Evolutionary conservation across 1,140 invertebrate species (phyloP).

Genomic region (Atta texana): DNA sequence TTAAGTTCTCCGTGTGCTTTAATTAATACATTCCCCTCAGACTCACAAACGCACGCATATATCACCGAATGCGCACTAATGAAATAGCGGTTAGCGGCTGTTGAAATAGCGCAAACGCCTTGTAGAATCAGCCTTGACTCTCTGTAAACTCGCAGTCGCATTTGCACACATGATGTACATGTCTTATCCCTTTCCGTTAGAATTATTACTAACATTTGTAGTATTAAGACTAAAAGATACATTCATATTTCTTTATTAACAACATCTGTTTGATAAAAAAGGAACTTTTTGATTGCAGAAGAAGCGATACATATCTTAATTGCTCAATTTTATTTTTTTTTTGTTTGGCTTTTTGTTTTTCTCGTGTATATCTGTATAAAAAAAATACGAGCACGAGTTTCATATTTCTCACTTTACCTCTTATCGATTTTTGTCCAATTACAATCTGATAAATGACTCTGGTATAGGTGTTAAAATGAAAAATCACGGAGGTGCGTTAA

Average conservation of each 20-base stretch:
- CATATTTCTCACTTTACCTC: not conserved
- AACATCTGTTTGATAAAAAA: not conserved
- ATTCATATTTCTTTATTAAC: not conserved
- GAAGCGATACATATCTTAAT: not conserved
- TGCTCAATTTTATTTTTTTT: not conserved
- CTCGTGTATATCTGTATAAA: not conserved
- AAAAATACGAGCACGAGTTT: not conserved
- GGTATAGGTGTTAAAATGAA: not conserved
- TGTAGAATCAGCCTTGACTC: slow-evolving; percentile 36
- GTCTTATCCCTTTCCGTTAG: slow-evolving; percentile 4
- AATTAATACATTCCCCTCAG: slow-evolving; percentile 51
- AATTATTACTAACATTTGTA: slow-evolving; percentile 40
- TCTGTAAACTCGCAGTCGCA: slow-evolving; percentile 20
- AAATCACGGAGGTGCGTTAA: not conserved
- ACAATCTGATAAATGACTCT: not conserved
- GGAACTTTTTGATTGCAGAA: not conserved
- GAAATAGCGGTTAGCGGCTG: slow-evolving; percentile 57
- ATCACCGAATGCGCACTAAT: slow-evolving; percentile 55
- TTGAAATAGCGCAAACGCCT: slow-evolving; percentile 38
- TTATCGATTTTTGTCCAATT: not conserved
- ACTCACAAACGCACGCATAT: slow-evolving; percentile 48
- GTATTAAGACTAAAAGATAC: not conserved
- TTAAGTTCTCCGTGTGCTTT: slow-evolving; percentile 45
- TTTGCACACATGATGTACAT: slow-evolving; percentile 25
- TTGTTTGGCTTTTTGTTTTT: not conserved